A percentile compares a stretch with the other conserved stretches of the same genome.
Evolutionary conservation across 2,888 invertebrate genomes (phyloP).

Genomic region (Coecobrya sp.): DNA sequence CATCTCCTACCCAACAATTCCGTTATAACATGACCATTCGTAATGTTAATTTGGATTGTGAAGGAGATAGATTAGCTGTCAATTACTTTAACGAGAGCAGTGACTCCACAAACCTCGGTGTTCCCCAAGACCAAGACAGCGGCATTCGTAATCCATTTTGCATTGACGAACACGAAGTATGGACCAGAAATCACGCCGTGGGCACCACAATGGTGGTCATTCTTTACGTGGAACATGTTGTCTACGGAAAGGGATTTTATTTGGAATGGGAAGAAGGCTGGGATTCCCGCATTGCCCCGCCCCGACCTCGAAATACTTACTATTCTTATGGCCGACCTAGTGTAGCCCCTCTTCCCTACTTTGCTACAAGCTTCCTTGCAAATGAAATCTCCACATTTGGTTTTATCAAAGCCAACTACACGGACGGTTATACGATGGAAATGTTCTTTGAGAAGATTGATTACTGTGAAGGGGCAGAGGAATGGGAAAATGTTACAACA

Average conservation of each 20-base stretch:
- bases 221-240: conserved; percentile 25
- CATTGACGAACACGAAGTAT: not conserved
- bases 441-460: conserved; percentile 59
- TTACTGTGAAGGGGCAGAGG: not conserved
- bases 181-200: too few species aligned
- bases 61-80: too few species aligned
- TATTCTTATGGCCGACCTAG: conserved; percentile 74
- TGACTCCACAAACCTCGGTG: not conserved
- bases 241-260: conserved; percentile 58
- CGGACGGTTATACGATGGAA: conserved; percentile 70
- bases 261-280: conserved; percentile 59
- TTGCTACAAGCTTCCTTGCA: conserved; percentile 63
- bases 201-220: conserved; percentile 24
- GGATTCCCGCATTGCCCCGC: not conserved
- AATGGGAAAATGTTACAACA: too few species aligned
- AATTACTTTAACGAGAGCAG: too few species aligned
- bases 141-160: not conserved
- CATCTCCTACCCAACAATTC: too few species aligned
- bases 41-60: too few species aligned
- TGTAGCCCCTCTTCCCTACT: conserved; percentile 68
- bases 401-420: conserved; percentile 78
- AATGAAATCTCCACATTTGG: conserved; percentile 80
- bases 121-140: too few species aligned
- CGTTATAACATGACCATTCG: too few species aligned
- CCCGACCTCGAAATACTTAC: conserved; percentile 40